Evolutionary conservation across 2,797 vertebrate genomes (phyloP), one percentile per base, ranked within the genome.

Genomic region (Craterocephalus amniculus): DNA sequence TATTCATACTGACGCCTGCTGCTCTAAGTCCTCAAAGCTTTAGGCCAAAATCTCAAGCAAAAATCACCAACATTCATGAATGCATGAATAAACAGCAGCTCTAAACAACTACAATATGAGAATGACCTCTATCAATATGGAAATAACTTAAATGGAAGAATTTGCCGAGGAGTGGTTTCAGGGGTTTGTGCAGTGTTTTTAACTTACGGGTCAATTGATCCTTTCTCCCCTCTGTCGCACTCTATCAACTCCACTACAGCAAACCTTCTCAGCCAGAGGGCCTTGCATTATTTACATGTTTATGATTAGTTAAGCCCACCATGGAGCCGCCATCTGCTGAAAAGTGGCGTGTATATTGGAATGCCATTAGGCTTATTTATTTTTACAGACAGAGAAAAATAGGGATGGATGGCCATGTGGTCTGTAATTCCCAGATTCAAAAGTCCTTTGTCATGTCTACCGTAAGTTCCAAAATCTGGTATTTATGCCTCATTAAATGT

Each of bases 251-350:
- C 73, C 74, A 61, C 70, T 51, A 69, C 76, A 76, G 74, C 67
- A 69, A 74, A 56, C 59, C 70, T 78, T 78, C 84, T 85, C 77
- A 85, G 84, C 75, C 67, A 73, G 82, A 79, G 69, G 72, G 79
- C 70, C 79, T 63, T 93, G 92, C 89, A 94, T 94, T 94, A 94
- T 93, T 94, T 91, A 93, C 91, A 78, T 87, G 86, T 91, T 91
- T 89, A 83, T 93, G 89, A 94, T 94, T 89, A 88, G 88, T 88
- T 85, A 81, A 83, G 87, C 85, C 83, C 91, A 13, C 89, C 83
- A 88, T 83, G 79, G 88, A 89, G 89, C 80, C 20, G 24, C 91
- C 91, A 91, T 93, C 89, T 93, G 88, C 82, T 80, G 76, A 79
- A 74, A 77, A 80, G 83, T 70, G 74, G 65, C 76, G 68, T 74